Evolutionary conservation across 2,797 vertebrate genomes (phyloP).

Genomic region (Pseudomugil tenellus): DNA sequence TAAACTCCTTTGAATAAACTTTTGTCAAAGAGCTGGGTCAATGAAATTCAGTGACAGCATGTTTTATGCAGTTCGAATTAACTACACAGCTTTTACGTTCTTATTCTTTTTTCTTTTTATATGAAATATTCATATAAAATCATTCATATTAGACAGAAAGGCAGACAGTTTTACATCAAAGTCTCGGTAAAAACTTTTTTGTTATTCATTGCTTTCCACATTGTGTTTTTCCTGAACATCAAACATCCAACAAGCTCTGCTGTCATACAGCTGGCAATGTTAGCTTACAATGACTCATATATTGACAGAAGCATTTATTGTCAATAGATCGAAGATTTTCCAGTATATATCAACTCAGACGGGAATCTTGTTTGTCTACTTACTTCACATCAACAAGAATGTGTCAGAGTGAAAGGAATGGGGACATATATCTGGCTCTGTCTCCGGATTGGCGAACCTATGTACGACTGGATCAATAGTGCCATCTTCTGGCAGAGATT

Average conservation of each 20-base stretch:
- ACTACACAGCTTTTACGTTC: not conserved
- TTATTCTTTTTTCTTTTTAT: not conserved
- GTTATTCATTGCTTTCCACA: slow-evolving; percentile 9
- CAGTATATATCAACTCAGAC: slow-evolving; percentile 55
- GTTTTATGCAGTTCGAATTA: not conserved
- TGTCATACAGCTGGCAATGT: slow-evolving; percentile 63
- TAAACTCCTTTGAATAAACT: not conserved
- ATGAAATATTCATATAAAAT: not conserved
- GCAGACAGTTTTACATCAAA: slow-evolving; percentile 1
- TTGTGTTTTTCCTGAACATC: slow-evolving; percentile 35
- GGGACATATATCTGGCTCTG: slow-evolving; percentile 12
- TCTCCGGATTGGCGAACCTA: slow-evolving; percentile 26
- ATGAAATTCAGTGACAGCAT: not conserved
- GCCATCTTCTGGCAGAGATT: slow-evolving; percentile 71
- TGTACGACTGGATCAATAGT: slow-evolving; percentile 46
- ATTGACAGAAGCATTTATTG: slow-evolving; percentile 65
- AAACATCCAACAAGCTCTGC: slow-evolving; percentile 41
- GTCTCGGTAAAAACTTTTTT: not conserved
- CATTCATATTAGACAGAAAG: not conserved
- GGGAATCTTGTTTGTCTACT: slow-evolving; percentile 53
- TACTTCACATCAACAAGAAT: slow-evolving; percentile 28
- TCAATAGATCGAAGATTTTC: slow-evolving; percentile 55
- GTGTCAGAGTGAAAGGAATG: not conserved
- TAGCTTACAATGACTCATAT: slow-evolving; percentile 64
- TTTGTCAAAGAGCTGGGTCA: not conserved